Evolutionary conservation across 2,113 vertebrate species (phyloP).

Genomic region (Lagopus leucura): DNA sequence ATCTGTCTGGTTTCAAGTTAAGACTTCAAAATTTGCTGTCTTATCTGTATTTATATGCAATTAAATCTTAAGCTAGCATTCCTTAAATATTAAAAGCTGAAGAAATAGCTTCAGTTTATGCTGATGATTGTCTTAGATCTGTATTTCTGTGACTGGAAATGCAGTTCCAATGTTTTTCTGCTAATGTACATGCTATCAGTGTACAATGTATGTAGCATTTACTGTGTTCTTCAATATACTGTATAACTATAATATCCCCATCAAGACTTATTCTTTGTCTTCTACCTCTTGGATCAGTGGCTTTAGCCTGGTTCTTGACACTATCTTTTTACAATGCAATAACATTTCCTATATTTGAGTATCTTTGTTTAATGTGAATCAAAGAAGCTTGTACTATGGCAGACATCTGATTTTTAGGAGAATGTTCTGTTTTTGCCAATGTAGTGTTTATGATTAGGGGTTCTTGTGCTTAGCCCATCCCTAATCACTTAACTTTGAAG

Average conservation of each 20-base stretch:
- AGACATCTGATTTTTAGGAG: neutral
- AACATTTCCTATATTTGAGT: neutral
- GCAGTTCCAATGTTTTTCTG: neutral
- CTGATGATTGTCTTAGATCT: neutral
- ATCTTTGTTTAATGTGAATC: neutral
- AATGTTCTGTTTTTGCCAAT: neutral
- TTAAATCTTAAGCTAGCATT: neutral
- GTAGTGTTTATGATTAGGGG: neutral
- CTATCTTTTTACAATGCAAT: neutral
- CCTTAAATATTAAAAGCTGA: neutral
- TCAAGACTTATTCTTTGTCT: neutral
- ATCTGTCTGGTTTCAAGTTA: neutral
- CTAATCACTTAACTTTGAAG: neutral
- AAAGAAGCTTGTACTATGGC: neutral
- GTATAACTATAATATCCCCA: neutral
- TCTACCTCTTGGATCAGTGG: neutral
- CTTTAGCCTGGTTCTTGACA: neutral
- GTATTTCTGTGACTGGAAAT: neutral
- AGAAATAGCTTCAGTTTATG: neutral
- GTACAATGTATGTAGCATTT: neutral
- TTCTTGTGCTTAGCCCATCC: neutral
- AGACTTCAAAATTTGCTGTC: neutral
- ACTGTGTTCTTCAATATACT: neutral
- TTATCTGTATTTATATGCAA: neutral
- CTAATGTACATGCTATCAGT: neutral